Base-by-base conservation (phyloP, 2,888 invertebrate genomes). In the Pseudeuparius sepicola region DNA sequence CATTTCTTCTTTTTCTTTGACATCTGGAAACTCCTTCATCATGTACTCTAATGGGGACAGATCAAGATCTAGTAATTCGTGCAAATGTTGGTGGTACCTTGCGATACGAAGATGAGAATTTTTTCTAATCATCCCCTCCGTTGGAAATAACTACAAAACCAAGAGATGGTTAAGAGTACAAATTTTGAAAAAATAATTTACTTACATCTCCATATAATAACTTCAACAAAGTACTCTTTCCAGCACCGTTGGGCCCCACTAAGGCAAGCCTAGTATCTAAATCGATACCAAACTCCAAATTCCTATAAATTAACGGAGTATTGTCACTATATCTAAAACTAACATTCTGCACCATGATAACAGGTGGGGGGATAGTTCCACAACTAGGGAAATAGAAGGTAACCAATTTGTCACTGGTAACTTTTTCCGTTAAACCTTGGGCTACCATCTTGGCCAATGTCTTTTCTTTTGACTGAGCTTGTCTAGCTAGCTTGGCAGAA, bases 401-500 rank as follows among this genome's bases (percentile, higher is more conserved):
- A 34, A 96, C 76, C 30, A 73, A 73, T 71, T 93, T 96, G 57
- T 99, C 98, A 43, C 73, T 76, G 4, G 74, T 68, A 0, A 97
- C 96, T 66, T 88, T 93, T 58, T 97, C 96, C 0, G 97, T 97
- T 14, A 98, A 72, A 2, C 97, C 97, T 53, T 87, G 87, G 17
- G 96, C 93, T 9, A 99, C 93, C 98, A 99, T 99, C 66, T 98
- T 98, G 14, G 94, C 94, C 39, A 99, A 66, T 0, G 97, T 97
- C 64, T 99, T 99, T 64, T 99, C 98, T 65, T 98, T 98, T 44
- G 94, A 96, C 65, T 99, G 98, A 5, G 98, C 98, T 61, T 99
- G 98, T 39, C 98, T 73, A 1, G 98, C 98, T 45, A 99, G 65
- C 66, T 98, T 98, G 0, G 97, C 98, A 9, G 92, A 93, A 54